These are phyloP conservation scores for Exephanes ischioxanthus DNA, from an alignment of 2,888 invertebrate genomes.

Conservation along the genomic window DNA sequence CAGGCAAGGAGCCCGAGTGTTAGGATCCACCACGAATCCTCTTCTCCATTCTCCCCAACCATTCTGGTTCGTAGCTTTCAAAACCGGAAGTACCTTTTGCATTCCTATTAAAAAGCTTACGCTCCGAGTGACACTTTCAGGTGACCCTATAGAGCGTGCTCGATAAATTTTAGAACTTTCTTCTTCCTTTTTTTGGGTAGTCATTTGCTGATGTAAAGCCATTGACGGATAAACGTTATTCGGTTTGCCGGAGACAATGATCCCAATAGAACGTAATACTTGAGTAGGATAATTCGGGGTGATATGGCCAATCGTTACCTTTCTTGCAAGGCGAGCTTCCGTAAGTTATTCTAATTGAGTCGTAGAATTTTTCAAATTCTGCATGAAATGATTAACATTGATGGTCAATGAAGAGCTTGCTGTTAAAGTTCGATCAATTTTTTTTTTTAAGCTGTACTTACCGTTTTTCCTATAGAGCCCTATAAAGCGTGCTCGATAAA, in stretches of 20 bases:
- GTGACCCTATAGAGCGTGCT: constrained; percentile 74
- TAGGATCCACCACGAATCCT: constrained; percentile 13
- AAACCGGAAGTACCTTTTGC: constrained; percentile 79
- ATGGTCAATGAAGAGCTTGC: no score
- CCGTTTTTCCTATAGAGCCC: constrained; percentile 31
- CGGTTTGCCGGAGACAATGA: background rate
- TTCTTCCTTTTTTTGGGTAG: constrained; percentile 34
- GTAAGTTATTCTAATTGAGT: no score
- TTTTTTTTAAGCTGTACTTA: no score
- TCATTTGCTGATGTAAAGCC: constrained; percentile 15
- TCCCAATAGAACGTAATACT: background rate
- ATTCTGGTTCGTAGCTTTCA: constrained; percentile 74
- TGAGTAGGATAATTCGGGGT: no score
- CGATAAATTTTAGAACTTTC: constrained; percentile 73
- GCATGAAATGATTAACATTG: no score
- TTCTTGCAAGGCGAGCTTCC: background rate
- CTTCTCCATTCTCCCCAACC: constrained; percentile 27
- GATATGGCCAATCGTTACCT: no score
- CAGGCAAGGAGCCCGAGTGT: constrained; percentile 69
- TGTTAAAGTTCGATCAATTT: no score
- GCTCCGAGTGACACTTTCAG: constrained; percentile 75
- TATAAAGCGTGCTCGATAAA: constrained; percentile 76
- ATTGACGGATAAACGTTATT: background rate
- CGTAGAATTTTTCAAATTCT: no score
- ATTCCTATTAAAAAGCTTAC: constrained; percentile 76